Base-by-base conservation (phyloP, 2,113 vertebrate genomes). In the Heloderma charlesbogerti region DNA sequence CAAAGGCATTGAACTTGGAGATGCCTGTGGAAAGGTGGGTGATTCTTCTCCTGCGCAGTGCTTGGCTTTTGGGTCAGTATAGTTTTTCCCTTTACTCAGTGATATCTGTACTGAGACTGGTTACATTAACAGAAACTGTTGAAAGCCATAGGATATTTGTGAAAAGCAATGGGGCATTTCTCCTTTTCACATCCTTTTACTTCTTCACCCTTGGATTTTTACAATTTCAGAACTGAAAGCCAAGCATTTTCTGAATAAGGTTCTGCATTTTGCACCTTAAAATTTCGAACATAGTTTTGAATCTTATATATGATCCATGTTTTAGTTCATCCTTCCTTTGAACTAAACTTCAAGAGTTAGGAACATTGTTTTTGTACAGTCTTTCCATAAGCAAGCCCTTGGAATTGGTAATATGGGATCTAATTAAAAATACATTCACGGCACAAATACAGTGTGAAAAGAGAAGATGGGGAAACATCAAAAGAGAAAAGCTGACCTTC, bases 1-100 rank as follows among this genome's bases (percentile, higher is more conserved):
- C 2, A 31, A 37, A 67, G 82, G 12, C 7, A 29, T 43, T 67
- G 80, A 57, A 57, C 34, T 27, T 9, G 83, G 71, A 71, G 45
- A 72, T 0, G 0, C 20, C 63, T 80, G 5, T 69, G 34, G 8
- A n/a, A 77, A 48, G 4, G 20, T 12, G 29, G 75, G 22, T 27
- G 8, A 40, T 10, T 25, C 22, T 79, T 51, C 45, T 20, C n/a
- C 18, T 75, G 72, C 25, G 51, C 2, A 3, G 15, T 25, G 84
- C 6, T 81, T 60, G 51, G 34, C 20, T 63, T 83, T 60, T 37
- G 4, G 37, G 37, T 43, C 15, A 13, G 3, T 57, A 6, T 51
- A 40, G 16, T 48, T 86, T n/a, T 90, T 86, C 8, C 45, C 13
- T 1, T 90, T n/a, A 15, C 83, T 43, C 0, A 16, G 57, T 88